Evolutionary conservation across 2,113 vertebrate genomes (phyloP).

Genomic region (Columba janthina): DNA sequence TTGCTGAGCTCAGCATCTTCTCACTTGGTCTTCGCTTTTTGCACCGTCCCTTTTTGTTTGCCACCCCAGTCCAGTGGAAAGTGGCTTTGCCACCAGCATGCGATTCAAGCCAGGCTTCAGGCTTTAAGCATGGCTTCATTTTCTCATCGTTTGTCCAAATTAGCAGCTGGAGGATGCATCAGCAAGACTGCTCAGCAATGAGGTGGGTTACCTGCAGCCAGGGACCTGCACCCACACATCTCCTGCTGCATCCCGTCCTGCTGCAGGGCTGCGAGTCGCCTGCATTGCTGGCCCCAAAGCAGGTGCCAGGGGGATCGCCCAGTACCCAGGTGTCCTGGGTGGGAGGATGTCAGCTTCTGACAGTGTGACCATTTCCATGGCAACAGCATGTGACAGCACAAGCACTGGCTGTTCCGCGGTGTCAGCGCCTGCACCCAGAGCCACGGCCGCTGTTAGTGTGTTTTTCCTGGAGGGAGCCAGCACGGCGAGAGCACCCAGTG

Average conservation of each 20-base stretch:
- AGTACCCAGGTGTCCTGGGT: neutral
- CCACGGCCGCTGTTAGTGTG: accelerated
- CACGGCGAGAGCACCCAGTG: accelerated
- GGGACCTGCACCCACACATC: accelerated
- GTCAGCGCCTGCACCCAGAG: neutral
- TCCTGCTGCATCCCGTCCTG: accelerated
- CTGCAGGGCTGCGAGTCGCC: neutral
- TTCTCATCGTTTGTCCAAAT: neutral
- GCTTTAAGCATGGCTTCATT: neutral
- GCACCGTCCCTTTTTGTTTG: neutral
- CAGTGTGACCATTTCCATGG: conserved; percentile 44
- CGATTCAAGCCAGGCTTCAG: neutral
- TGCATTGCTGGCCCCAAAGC: neutral
- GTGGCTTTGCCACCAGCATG: accelerated
- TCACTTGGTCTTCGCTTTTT: neutral
- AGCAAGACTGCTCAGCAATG: neutral
- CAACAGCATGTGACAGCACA: neutral
- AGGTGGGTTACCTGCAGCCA: neutral
- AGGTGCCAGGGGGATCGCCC: accelerated
- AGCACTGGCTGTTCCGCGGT: neutral
- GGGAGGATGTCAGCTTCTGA: neutral
- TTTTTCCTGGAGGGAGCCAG: neutral
- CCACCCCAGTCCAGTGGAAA: neutral
- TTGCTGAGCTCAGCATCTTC: neutral
- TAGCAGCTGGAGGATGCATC: accelerated